Evolutionary conservation across 2,888 invertebrate species (phyloP).

Genomic region (Tinea pellionella): DNA sequence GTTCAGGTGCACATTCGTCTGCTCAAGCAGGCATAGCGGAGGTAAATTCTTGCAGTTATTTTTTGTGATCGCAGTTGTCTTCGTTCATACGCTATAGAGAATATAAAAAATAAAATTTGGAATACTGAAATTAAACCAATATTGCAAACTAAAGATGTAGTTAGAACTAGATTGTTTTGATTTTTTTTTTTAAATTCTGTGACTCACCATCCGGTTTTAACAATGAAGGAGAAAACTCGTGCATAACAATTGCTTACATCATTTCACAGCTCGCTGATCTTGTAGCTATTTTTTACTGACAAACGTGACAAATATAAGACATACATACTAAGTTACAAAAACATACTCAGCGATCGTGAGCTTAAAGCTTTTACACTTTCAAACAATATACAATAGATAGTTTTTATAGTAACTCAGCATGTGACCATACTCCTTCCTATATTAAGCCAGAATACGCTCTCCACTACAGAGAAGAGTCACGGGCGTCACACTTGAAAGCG

Average conservation of each 20-base stretch:
- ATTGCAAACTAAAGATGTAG: too few species aligned
- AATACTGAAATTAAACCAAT: too few species aligned
- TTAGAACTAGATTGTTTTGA: too few species aligned
- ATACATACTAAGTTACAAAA: background rate
- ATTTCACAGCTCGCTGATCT: conserved; percentile 16
- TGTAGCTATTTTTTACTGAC: background rate
- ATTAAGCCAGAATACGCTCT: too few species aligned
- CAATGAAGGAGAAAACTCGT: conserved; percentile 13
- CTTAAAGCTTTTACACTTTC: too few species aligned
- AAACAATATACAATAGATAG: too few species aligned
- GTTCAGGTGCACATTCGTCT: too few species aligned
- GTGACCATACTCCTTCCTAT: background rate
- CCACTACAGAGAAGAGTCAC: too few species aligned
- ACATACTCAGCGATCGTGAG: background rate
- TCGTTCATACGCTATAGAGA: too few species aligned
- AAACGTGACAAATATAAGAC: background rate
- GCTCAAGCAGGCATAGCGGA: background rate
- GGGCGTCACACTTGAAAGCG: too few species aligned
- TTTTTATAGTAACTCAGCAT: too few species aligned
- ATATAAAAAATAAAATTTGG: too few species aligned
- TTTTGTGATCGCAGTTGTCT: background rate
- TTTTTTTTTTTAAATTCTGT: background rate
- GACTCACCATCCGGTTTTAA: conserved; percentile 18
- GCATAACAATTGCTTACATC: conserved; percentile 9
- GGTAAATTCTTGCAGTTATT: background rate